phyloP scores from a whole-genome alignment of 2,113 vertebrate species.

The Edolisoma coerulescens region DNA sequence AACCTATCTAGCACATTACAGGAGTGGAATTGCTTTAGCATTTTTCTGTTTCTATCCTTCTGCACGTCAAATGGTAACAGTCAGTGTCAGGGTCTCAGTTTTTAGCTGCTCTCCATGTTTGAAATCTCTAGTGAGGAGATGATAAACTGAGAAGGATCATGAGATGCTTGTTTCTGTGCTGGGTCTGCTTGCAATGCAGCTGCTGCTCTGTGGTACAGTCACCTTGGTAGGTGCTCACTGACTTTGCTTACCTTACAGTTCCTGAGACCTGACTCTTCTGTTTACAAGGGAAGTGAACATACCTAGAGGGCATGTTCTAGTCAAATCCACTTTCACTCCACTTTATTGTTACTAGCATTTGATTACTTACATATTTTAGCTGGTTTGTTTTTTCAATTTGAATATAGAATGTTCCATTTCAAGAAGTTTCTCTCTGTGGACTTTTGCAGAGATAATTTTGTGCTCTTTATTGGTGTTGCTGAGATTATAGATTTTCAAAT shows the following conservation, averaged over 20 bases:
- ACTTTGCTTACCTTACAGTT: not conserved
- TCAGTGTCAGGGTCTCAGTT: not conserved
- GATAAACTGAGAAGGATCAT: not conserved
- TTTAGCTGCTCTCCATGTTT: not conserved
- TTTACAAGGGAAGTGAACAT: not conserved
- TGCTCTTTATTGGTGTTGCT: not conserved
- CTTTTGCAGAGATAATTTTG: not conserved
- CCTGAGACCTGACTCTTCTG: not conserved
- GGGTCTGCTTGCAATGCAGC: not conserved
- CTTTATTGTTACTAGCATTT: not conserved
- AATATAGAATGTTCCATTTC: not conserved
- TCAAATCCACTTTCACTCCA: not conserved
- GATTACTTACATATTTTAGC: not conserved
- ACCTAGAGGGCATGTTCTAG: not conserved
- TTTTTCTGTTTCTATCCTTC: not conserved
- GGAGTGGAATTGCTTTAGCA: not conserved
- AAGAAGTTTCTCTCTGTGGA: not conserved
- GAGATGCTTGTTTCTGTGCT: not conserved
- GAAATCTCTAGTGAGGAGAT: not conserved
- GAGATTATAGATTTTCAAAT: not conserved
- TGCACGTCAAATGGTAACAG: not conserved
- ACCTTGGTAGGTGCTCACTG: not conserved
- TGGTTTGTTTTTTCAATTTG: not conserved
- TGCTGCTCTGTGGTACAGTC: not conserved
- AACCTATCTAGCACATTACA: not conserved